Evolutionary conservation across 2,113 vertebrate genomes (phyloP).

Genomic region (Barnardius zonarius): DNA sequence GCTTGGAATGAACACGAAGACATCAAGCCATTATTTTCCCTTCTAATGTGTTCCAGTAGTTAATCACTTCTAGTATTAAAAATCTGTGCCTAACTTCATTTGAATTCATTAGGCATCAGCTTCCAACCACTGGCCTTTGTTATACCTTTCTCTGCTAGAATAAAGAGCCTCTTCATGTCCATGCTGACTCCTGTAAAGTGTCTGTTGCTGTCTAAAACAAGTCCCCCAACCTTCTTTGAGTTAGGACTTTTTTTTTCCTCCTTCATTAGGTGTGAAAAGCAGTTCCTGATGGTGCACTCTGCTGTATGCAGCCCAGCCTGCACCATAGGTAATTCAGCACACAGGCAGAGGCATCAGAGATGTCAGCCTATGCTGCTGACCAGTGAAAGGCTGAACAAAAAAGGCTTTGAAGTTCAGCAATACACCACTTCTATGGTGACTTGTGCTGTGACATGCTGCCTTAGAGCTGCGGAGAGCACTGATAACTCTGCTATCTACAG

Average conservation of each 20-base stretch:
- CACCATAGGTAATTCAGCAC: not conserved
- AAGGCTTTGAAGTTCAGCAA: not conserved
- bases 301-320: not conserved
- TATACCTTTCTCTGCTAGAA: not conserved
- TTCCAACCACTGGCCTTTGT: not conserved
- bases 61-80: not conserved
- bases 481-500: not conserved
- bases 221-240: not conserved
- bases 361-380: not conserved
- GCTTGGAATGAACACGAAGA: not conserved
- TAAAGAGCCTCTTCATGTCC: not conserved
- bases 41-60: not conserved
- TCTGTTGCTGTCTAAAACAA: not conserved
- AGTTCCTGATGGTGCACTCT: not conserved
- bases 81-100: not conserved
- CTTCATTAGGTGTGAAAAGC: not conserved
- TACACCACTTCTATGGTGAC: not conserved
- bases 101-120: not conserved
- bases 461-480: not conserved
- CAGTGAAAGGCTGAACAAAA: not conserved
- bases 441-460: not conserved
- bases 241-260: not conserved
- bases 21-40: not conserved
- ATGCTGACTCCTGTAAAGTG: not conserved
- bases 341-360: not conserved